A percentile compares a stretch with the other conserved stretches of the same genome.
Conservation (phyloP, 92 coral and sea anemone species). For the Ricordea florida region DNA sequence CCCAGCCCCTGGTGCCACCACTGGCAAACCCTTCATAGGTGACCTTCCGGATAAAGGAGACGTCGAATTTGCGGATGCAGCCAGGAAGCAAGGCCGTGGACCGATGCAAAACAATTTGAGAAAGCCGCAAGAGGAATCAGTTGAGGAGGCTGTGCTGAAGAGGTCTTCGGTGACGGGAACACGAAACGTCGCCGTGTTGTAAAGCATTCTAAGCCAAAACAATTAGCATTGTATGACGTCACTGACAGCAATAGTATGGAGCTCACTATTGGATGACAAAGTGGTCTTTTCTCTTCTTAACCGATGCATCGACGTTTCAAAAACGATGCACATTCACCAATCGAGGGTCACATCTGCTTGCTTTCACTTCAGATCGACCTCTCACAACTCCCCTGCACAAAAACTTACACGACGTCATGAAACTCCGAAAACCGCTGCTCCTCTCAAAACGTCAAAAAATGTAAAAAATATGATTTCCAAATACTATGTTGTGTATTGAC, state of each 20-base stretch:
- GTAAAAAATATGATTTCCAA: no score
- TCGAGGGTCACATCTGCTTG: no score
- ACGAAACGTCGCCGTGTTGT: neutral
- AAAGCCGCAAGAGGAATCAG: constrained; percentile 50
- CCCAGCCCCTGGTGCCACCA: neutral
- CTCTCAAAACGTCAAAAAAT: no score
- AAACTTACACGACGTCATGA: no score
- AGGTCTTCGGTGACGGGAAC: constrained; percentile 52
- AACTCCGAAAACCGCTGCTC: no score
- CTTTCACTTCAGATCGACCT: no score
- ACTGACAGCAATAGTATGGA: neutral
- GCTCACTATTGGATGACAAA: neutral
- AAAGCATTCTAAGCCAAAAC: neutral
- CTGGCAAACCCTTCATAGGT: neutral
- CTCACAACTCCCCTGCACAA: no score
- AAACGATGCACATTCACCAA: no score
- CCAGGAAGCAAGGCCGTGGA: neutral
- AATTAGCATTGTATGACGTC: neutral
- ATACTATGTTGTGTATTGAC: no score
- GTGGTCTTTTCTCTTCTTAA: neutral
- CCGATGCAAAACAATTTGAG: neutral
- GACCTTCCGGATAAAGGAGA: neutral
- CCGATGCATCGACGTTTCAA: no score
- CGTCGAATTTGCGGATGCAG: neutral
- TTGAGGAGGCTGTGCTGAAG: constrained; percentile 93